Base-by-base conservation (phyloP, 2,888 invertebrate species). In the Argyresthia goedartella region DNA sequence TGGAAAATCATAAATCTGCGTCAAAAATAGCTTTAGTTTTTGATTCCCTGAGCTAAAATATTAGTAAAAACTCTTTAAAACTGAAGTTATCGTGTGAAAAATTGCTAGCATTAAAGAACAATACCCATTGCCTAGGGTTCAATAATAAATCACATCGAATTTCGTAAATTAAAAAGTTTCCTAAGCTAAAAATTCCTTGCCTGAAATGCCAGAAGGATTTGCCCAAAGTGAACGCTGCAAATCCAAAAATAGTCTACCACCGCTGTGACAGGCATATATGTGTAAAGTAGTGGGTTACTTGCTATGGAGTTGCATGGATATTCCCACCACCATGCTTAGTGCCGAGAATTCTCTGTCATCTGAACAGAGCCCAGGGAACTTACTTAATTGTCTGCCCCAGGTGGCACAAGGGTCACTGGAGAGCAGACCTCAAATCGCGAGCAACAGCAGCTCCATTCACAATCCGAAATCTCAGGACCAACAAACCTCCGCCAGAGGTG, bases 241-340 rank as follows among this genome's bases (percentile, higher is more conserved):
- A 51, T 15, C 51, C 51, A 1, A 51, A 51, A 45, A 51, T 51
- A 14, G 36, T 36, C 45, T 51, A 46, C 16, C 46, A 51, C 16
- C 45, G 45, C 11, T 51, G 51, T 15, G 51, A 51, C 34, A 45
- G 51, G 39, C 51, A 51, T 13, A 51, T 51, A 13, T 51, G 51
- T 36, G 42, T 42, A 11, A 42, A 42, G 51, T 51, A 46, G 45
- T 51, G 51, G 36, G 36, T 36, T 42, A n/a, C n/a, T n/a, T n/a
- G n/a, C n/a, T n/a, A n/a, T n/a, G n/a, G n/a, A n/a, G 51, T 60
- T 16, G 60, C 57, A 10, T 65, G 63, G 54, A 59, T 14, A 60
- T 63, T 52, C 59, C 64, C 13, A 59, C 64, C 10, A 61, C 63
- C 14, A 51, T 54, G 4, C 15, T 52, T 65, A 33, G 57, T 60